phyloP scores from a whole-genome alignment of 2,797 vertebrate genomes.

The Spinus olivaceus region DNA sequence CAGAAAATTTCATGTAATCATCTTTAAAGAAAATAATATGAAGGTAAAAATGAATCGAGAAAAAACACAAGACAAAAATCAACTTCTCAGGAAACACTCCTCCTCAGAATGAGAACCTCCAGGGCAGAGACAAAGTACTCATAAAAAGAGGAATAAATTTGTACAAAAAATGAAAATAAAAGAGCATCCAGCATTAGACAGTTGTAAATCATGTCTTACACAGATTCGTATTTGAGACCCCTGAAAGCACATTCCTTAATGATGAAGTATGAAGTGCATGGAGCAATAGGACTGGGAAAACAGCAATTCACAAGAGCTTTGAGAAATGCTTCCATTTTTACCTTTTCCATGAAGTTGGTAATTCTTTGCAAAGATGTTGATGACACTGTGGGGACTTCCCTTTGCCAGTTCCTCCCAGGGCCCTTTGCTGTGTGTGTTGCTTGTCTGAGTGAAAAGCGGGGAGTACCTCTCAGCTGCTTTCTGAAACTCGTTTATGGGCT shows the following conservation, averaged over 20 bases:
- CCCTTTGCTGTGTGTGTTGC: constrained; percentile 65
- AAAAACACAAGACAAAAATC: not conserved
- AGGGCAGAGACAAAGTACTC: not conserved
- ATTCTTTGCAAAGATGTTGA: constrained; percentile 93
- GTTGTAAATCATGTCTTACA: not conserved
- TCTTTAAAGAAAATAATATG: not conserved
- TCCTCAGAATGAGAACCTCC: not conserved
- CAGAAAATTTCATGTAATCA: not conserved
- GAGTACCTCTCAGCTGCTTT: constrained; percentile 84
- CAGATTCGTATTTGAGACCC: not conserved
- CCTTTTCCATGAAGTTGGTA: constrained; percentile 83
- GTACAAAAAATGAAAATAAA: not conserved
- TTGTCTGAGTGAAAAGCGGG: constrained; percentile 68
- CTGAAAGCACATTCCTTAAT: not conserved
- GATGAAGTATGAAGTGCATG: not conserved
- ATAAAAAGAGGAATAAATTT: not conserved
- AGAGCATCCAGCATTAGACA: not conserved
- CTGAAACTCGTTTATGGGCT: constrained; percentile 86
- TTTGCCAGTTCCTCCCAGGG: constrained; percentile 91
- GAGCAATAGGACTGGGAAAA: not conserved
- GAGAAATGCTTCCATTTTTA: constrained; percentile 34
- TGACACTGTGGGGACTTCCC: constrained; percentile 93
- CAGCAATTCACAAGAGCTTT: not conserved
- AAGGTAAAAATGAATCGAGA: not conserved
- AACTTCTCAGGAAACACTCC: not conserved